Evolutionary conservation across 2,797 vertebrate species (phyloP), one percentile per base, ranked within the genome.

Genomic region (Emys orbicularis): DNA sequence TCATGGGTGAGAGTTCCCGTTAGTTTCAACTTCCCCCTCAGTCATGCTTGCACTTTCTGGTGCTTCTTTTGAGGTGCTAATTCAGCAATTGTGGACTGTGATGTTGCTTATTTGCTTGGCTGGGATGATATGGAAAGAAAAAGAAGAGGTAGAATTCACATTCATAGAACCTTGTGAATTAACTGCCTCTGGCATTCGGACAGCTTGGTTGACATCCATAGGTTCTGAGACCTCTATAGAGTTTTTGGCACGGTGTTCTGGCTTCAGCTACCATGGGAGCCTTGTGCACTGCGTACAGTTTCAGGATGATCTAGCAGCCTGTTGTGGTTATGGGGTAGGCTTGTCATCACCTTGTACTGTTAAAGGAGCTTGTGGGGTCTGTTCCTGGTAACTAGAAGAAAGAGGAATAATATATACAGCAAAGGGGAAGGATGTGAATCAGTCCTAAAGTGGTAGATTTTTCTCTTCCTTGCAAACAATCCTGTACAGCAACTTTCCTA

Each of bases 1-100:
- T 83, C 21, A 93, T 97, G 93, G 84, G 68, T 95, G 87, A 91
- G 94, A 79, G 90, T 95, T 93, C 91, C 84, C 86, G 56, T 15
- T 94, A 85, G 79, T 94, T 97, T 65, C 91, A 96, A 83, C 65
- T 95, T 89, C 91, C 54, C 94, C 96, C 97, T 79, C 92, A 81
- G 79, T 79, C 8, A 53, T 19, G 27, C 37, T 47, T 91, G 23
- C 12, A 83, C 85, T 34, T 84, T 87, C 83, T 77, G 25, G 84
- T 50, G 11, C 54, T 11, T 91, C 72, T 91, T 91, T 92, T 81
- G 52, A 96, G 76, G 31, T 77, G 23, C 61, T 91, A 95, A 79
- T 19, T 96, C 65, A 96, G 76, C 82, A 81, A 84, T 37, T 79
- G 90, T 27, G 76, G 29, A 27, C 44, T 86, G n/a, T 52, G 59